Conservation (phyloP, 2,797 vertebrate species). For the Neosilurus hyrtlii region DNA sequence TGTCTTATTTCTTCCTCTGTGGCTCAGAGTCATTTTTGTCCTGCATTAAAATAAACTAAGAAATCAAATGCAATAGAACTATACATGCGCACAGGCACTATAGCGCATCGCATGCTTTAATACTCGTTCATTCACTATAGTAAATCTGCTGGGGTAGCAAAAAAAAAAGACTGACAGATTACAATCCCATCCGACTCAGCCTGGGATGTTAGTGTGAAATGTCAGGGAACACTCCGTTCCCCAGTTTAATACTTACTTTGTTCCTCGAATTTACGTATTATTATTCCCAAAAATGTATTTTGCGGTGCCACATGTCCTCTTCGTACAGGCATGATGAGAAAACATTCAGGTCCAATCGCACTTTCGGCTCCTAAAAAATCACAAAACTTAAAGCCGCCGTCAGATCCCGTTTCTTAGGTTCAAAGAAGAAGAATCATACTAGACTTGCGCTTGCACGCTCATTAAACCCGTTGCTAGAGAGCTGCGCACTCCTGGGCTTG, state of each 20-base stretch:
- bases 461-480: constrained; percentile 61
- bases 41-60: background rate
- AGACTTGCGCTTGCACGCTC: constrained; percentile 72
- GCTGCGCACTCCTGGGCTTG: constrained; percentile 59
- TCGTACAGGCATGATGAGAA: constrained; percentile 93
- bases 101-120: background rate
- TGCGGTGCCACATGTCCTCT: constrained; percentile 99
- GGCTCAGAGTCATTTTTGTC: background rate
- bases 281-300: constrained; percentile 96
- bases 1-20: background rate
- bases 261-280: constrained; percentile 99
- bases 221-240: background rate
- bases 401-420: constrained; percentile 69
- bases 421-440: constrained; percentile 69
- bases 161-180: background rate
- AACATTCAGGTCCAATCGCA: constrained; percentile 66
- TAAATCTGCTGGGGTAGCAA: background rate
- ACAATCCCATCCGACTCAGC: background rate
- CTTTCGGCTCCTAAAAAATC: constrained; percentile 73
- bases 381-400: constrained; percentile 78
- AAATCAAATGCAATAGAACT: background rate
- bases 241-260: constrained; percentile 86
- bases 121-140: background rate
- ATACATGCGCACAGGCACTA: background rate
- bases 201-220: background rate